Base-by-base conservation (phyloP, 2,888 invertebrate species). In the Omphaloscelis lunosa region DNA sequence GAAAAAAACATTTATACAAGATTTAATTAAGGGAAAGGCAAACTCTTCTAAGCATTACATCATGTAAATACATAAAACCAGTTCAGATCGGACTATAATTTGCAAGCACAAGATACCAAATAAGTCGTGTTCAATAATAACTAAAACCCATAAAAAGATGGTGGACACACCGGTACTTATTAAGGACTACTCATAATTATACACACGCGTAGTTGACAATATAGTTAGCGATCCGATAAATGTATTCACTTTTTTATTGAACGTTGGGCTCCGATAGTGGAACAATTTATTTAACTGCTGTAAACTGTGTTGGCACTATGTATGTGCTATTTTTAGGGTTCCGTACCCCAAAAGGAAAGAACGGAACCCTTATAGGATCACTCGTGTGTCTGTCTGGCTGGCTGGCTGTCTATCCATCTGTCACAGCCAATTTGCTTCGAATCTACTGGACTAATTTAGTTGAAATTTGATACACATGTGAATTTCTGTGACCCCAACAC, bases 121-220 rank as follows among this genome's bases (percentile, higher is more conserved):
- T 80, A 84, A 27, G 84, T 59, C 53, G 58, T 41, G 62, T 79
- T 69, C 20, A 75, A 61, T 77, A 72, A 73, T 77, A 72, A 74
- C 41, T 68, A 12, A 77, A 76, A 80, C 12, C 75, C 48, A 72
- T 85, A 80, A 77, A 77, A 79, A 66, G 53, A 2, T 72, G 41
- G 58, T 72, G 45, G 73, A 65, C 39, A 15, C 29, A 69, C 77
- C 8, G 27, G 69, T 66, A 58, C 63, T 79, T 41, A 81, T 82
- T 75, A 73, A 61, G 41, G 63, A 39, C 27, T 59, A 58, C 27
- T 65, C 56, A 59, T 84, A 75, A 75, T 70, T 68, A 69, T 27
- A 70, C 27, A 23, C 53, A 48, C 65, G 63, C 34, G 65, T 41
- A 41, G 62, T 75, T 79, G 77, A 79, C 75, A 79, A 71, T 70